These are phyloP conservation scores for Sebastes glaucus DNA, from an alignment of 2,797 vertebrate genomes.

Conservation along the genomic window DNA sequence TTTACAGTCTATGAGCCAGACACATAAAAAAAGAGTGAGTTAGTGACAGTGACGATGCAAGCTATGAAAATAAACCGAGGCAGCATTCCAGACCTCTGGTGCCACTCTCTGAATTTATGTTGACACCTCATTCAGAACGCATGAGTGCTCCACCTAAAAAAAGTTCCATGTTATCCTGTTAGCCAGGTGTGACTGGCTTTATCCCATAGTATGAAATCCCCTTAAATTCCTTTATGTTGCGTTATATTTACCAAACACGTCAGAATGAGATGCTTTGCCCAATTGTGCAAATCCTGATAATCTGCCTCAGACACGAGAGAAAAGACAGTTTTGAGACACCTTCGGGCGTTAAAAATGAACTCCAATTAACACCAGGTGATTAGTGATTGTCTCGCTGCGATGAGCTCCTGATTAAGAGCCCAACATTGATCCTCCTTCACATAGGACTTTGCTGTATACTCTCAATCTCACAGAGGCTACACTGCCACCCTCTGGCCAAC, in stretches of 20 bases:
- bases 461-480: constrained; percentile 30
- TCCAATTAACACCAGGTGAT: constrained; percentile 60
- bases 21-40: not conserved
- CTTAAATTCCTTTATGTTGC: constrained; percentile 26
- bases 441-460: not conserved
- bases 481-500: constrained; percentile 67
- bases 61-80: constrained; percentile 49
- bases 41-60: constrained; percentile 13
- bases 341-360: constrained; percentile 12
- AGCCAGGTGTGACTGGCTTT: constrained; percentile 30
- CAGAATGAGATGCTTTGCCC: constrained; percentile 31
- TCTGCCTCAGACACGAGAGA: constrained; percentile 22
- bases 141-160: constrained; percentile 10
- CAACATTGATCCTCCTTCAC: not conserved
- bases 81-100: constrained; percentile 39
- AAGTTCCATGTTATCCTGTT: constrained; percentile 43
- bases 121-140: not conserved
- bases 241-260: constrained; percentile 19
- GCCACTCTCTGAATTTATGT: constrained; percentile 30
- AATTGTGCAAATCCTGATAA: constrained; percentile 63
- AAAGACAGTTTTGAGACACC: constrained; percentile 22
- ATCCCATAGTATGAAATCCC: constrained; percentile 36
- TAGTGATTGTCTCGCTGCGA: constrained; percentile 47
- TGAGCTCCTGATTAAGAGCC: constrained; percentile 37
- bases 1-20: not conserved